Conservation (phyloP, 2,797 vertebrate genomes). For the Anguilla obscura region DNA sequence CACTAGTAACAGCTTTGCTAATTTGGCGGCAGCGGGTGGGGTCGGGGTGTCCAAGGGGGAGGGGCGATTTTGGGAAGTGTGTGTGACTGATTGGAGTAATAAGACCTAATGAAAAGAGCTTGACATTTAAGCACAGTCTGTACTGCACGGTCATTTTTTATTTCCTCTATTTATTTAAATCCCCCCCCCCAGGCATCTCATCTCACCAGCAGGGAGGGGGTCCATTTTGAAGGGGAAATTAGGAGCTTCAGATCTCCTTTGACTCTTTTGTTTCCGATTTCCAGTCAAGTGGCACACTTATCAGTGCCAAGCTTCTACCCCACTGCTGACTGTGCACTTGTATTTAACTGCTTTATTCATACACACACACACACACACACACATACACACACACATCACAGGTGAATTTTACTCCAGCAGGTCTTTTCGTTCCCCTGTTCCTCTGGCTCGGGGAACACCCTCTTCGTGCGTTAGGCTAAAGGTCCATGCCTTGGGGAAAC, state of each 20-base stretch:
- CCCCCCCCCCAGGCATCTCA: not conserved
- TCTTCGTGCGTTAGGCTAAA: not conserved
- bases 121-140: slow-evolving; percentile 51
- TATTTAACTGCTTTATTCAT: not conserved
- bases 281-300: not conserved
- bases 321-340: not conserved
- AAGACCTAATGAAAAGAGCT: slow-evolving; percentile 20
- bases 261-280: not conserved
- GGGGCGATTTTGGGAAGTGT: not conserved
- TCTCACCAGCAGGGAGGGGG: not conserved
- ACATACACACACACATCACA: not conserved
- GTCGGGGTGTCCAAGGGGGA: not conserved
- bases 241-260: slow-evolving; percentile 23
- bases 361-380: not conserved
- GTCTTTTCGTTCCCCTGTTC: not conserved
- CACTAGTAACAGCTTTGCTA: not conserved
- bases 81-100: slow-evolving; percentile 17
- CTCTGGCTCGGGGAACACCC: not conserved
- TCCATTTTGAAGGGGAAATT: slow-evolving; percentile 62
- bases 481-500: not conserved
- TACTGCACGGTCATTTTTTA: not conserved
- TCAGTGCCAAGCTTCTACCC: not conserved
- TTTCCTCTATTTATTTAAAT: not conserved
- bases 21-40: not conserved
- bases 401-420: not conserved